A percentile compares a stretch with the other conserved stretches of the same genome.
These are phyloP conservation scores for Plutomurus gul DNA, from an alignment of 1,140 invertebrate species.

Conservation along the genomic window DNA sequence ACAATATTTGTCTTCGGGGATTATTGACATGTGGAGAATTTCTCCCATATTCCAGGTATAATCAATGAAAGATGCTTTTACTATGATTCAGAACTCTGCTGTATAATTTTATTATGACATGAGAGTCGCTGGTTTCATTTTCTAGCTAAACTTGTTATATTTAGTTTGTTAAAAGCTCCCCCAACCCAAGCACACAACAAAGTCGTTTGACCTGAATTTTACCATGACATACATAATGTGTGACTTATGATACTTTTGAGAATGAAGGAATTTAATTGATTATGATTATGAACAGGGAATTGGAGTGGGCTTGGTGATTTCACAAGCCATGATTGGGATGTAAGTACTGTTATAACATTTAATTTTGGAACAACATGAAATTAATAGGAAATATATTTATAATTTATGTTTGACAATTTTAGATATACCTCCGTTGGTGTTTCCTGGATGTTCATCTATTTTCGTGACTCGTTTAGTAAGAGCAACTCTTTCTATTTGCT, in stretches of 20 bases:
- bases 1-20: slow-evolving; percentile 79
- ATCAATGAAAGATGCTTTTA: not conserved
- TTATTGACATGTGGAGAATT: slow-evolving; percentile 90
- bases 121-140: not conserved
- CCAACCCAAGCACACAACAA: too few species aligned
- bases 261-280: too few species aligned
- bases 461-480: slow-evolving; percentile 74
- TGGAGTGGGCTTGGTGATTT: slow-evolving; percentile 77
- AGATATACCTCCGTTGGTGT: slow-evolving; percentile 83
- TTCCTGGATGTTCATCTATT: slow-evolving; percentile 88
- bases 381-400: too few species aligned
- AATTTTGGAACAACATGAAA: too few species aligned
- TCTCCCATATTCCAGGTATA: slow-evolving; percentile 81
- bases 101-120: not conserved
- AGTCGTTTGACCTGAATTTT: too few species aligned
- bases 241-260: too few species aligned
- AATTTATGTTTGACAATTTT: too few species aligned
- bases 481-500: not conserved
- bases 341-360: too few species aligned
- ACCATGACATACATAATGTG: not conserved
- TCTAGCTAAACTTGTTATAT: too few species aligned
- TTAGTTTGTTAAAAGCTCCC: too few species aligned
- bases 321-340: slow-evolving; percentile 80
- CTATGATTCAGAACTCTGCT: not conserved
- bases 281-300: too few species aligned